These are phyloP conservation scores for Poeciliopsis paucimaculata DNA, from an alignment of 2,797 vertebrate species.

Conservation along the genomic window DNA sequence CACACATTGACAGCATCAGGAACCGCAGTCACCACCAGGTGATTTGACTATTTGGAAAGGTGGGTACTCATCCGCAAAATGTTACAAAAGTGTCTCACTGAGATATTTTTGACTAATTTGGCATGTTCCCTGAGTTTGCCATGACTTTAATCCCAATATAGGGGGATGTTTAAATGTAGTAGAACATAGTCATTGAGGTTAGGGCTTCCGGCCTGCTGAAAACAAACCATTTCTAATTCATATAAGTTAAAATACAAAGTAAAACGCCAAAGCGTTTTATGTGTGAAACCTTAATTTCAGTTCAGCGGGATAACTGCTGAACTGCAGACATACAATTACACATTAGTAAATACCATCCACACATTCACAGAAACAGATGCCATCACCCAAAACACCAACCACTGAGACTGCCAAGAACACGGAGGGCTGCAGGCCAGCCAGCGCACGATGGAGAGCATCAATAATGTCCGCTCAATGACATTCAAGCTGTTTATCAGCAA, in stretches of 20 bases:
- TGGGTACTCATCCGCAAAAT: background rate
- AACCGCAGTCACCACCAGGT: background rate
- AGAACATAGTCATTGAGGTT: background rate
- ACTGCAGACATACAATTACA: background rate
- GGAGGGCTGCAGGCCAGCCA: conserved; percentile 12
- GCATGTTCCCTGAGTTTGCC: background rate
- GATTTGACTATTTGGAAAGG: background rate
- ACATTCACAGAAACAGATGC: background rate
- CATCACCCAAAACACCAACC: conserved; percentile 23
- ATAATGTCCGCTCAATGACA: conserved; percentile 14
- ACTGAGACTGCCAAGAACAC: conserved; percentile 13
- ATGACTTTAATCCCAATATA: background rate
- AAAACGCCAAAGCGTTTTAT: background rate
- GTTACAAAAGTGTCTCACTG: background rate
- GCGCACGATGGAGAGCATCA: conserved; percentile 4
- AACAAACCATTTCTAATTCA: background rate
- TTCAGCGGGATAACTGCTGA: conserved; percentile 3
- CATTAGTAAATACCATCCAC: background rate
- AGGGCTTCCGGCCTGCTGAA: background rate
- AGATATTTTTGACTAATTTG: background rate
- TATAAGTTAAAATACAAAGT: background rate
- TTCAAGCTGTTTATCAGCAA: conserved; percentile 7
- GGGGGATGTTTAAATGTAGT: background rate
- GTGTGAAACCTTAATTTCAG: background rate
- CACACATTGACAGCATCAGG: conserved; percentile 1